phyloP scores from a whole-genome alignment of 92 coral and sea anemone species.

The Palythoa heliodiscus region DNA sequence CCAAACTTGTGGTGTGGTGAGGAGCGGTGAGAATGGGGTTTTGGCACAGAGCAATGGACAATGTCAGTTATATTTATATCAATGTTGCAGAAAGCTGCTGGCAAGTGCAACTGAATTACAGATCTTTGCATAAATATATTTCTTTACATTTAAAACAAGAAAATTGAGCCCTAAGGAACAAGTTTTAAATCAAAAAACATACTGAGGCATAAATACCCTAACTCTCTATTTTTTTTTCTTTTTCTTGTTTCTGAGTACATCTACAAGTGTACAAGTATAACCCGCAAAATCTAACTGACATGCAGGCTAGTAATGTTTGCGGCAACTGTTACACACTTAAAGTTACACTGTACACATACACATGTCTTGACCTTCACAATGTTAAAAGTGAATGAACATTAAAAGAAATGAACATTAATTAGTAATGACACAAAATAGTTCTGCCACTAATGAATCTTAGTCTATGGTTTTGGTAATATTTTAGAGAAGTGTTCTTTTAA shows the following conservation, averaged over 20 bases:
- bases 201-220: constrained; percentile 22
- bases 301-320: too few species aligned
- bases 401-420: neutral
- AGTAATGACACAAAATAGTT: neutral
- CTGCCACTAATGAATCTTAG: neutral
- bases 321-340: neutral
- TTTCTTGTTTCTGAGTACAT: neutral
- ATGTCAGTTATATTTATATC: constrained; percentile 1
- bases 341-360: constrained; percentile 8
- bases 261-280: too few species aligned
- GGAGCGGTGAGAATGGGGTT: constrained; percentile 20
- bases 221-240: constrained; percentile 18
- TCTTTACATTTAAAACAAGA: constrained; percentile 4
- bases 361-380: neutral
- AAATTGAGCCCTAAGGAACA: neutral
- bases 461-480: neutral
- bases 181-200: neutral
- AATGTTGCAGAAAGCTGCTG: neutral
- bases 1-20: constrained; percentile 13
- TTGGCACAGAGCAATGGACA: constrained; percentile 39
- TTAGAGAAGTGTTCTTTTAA: neutral
- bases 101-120: neutral
- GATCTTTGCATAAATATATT: neutral
- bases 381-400: neutral
- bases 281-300: neutral